These are phyloP conservation scores for Rhea americana DNA, from an alignment of 2,113 vertebrate genomes.

Conservation along the genomic window DNA sequence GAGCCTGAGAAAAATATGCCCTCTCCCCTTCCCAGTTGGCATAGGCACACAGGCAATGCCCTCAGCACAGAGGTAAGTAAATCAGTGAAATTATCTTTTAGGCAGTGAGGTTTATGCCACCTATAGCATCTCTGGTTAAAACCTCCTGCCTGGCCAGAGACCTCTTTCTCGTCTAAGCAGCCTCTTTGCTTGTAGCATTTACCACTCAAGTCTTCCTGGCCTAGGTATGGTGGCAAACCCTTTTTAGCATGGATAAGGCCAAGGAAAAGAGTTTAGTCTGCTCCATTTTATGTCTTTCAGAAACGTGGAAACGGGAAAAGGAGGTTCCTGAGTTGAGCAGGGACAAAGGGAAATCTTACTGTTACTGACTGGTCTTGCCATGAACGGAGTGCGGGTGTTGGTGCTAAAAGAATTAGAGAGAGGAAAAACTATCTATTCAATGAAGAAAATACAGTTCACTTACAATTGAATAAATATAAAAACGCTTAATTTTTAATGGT, in stretches of 20 bases:
- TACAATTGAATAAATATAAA: not conserved
- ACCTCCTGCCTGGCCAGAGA: not conserved
- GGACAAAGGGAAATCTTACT: constrained; percentile 35
- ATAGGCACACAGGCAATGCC: not conserved
- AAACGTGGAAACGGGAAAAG: constrained; percentile 45
- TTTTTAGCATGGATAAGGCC: not conserved
- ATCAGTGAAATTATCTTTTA: not conserved
- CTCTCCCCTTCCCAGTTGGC: not conserved
- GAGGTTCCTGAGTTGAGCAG: not conserved
- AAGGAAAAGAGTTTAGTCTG: not conserved
- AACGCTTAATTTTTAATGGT: not conserved
- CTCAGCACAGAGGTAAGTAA: not conserved
- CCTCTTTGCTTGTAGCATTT: accelerated
- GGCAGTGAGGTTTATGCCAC: not conserved
- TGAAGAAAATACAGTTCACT: not conserved
- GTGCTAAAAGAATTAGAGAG: not conserved
- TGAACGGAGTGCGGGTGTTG: not conserved
- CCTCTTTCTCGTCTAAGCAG: not conserved
- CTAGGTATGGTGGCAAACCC: not conserved
- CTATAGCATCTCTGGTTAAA: not conserved
- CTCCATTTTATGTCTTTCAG: not conserved
- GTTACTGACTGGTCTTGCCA: not conserved
- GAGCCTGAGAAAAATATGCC: not conserved
- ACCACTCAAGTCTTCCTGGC: not conserved
- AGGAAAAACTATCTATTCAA: not conserved